Evolutionary conservation across 2,888 invertebrate genomes (phyloP), one percentile per base, ranked within the genome.

Genomic region (Yponomeuta plumbellus): DNA sequence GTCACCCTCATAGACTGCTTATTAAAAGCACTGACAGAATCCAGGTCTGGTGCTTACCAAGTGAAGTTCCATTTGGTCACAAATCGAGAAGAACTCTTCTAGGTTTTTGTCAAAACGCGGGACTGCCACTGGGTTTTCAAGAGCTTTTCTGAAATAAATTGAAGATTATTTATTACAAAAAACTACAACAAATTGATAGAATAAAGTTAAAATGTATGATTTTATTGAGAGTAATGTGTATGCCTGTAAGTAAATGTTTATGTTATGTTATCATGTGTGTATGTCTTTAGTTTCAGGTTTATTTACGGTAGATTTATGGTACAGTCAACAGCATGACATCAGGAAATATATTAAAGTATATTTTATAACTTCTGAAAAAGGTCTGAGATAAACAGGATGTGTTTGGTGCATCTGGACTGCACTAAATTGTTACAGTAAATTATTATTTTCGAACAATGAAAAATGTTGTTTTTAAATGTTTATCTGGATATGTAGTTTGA

Each of bases 21-120:
- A 34, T 8, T 34, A 10, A 34, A 34, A 1, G 34, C 8, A 34
- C 34, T 4, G 34, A 34, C 34, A 34, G 34, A 52, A 17, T 52
- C 13, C 5, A 52, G 13, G 44, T 17, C 44, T 1, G 34, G 34
- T 61, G 13, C 92, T 92, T 92, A 96, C 96, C 92, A 98, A 92
- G 83, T 98, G 96, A 13, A 98, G 84, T 85, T 98, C 98, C 79
- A 98, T 97, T 92, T 98, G 98, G 85, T 98, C 98, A 86, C 98
- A 98, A 63, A 97, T 94, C 0, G 97, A 96, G 82, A 97, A 98
- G 80, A 98, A 98, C 74, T 98, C 98, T 87, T 98, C 98, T 71
- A 97, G 91, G 75, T 96, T 95, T 81, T 97, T 97, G 78, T 98
- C 97, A 84, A 97, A 97, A 66, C 97, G 92, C 0, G 96, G 95